phyloP scores from a whole-genome alignment of 2,113 vertebrate genomes.

The Halcyon malimbica region DNA sequence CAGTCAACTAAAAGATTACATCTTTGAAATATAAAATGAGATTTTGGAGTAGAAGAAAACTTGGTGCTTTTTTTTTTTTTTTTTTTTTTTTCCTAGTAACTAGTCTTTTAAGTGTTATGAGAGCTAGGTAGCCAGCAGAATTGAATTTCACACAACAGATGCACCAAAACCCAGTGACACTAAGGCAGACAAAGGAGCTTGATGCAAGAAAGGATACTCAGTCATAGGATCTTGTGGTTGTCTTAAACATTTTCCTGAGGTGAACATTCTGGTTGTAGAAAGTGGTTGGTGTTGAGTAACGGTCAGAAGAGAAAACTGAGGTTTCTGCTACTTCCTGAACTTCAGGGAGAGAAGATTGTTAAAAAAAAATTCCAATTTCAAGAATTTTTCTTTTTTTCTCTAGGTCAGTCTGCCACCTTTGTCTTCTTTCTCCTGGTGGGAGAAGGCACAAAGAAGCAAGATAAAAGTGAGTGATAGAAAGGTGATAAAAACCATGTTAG shows the following conservation, averaged over 20 bases:
- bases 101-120: not conserved
- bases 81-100: not conserved
- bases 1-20: not conserved
- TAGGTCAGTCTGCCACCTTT: not conserved
- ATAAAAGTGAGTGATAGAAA: not conserved
- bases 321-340: not conserved
- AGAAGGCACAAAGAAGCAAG: not conserved
- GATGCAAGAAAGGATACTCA: not conserved
- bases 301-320: accelerated
- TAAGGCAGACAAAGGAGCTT: not conserved
- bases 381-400: not conserved
- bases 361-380: not conserved
- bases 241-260: not conserved
- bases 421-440: not conserved
- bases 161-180: not conserved
- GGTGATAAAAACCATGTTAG: accelerated
- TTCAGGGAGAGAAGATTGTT: not conserved
- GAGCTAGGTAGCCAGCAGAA: not conserved
- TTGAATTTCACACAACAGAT: not conserved
- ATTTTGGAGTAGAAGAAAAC: not conserved
- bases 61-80: not conserved
- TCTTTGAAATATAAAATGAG: not conserved
- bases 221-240: not conserved
- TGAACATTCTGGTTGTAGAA: not conserved
- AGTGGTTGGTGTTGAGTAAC: not conserved